phyloP scores from a whole-genome alignment of 2,797 vertebrate species.

The Graptemys geographica region DNA sequence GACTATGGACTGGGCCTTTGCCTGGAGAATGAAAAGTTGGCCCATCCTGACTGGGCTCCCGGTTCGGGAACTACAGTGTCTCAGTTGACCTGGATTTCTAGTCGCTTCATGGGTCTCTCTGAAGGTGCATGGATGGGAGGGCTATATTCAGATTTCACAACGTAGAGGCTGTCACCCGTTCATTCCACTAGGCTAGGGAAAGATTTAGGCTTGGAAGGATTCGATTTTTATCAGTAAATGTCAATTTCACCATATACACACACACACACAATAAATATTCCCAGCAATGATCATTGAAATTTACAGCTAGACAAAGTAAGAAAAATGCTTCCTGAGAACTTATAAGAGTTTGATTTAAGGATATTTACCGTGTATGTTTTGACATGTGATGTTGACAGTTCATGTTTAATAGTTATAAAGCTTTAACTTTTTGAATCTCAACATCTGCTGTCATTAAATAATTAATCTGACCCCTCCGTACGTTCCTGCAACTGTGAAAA shows the following conservation, averaged over 20 bases:
- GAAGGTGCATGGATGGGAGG: neutral
- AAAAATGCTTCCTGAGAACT: neutral
- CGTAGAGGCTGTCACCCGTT: neutral
- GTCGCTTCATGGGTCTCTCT: neutral
- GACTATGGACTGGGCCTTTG: neutral
- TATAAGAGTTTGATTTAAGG: neutral
- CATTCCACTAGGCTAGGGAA: neutral
- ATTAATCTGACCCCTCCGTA: neutral
- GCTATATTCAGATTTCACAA: neutral
- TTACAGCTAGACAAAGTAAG: neutral
- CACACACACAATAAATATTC: neutral
- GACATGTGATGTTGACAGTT: neutral
- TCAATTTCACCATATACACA: neutral
- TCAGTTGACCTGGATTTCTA: rapidly evolving
- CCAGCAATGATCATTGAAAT: neutral
- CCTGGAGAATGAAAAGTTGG: neutral
- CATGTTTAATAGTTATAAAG: neutral
- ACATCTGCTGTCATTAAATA: neutral
- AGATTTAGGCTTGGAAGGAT: neutral
- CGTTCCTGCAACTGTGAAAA: neutral
- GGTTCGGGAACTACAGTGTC: rapidly evolving
- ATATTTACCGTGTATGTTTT: neutral
- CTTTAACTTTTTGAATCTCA: neutral
- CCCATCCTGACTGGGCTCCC: neutral
- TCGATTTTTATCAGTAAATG: neutral